These are phyloP conservation scores for Junonia oenone DNA, from an alignment of 2,888 invertebrate genomes.

Conservation along the genomic window DNA sequence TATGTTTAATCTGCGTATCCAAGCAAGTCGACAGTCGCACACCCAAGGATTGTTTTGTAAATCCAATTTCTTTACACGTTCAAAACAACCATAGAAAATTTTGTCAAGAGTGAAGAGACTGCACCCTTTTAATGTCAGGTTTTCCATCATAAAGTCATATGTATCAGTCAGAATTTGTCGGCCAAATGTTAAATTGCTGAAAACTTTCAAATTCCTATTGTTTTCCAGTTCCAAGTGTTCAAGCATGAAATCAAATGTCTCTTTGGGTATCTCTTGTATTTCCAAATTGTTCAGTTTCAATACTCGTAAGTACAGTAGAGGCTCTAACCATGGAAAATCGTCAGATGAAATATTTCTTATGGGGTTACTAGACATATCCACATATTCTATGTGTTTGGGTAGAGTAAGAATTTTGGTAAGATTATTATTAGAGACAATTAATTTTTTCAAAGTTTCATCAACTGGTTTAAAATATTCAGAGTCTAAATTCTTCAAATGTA, in stretches of 20 bases:
- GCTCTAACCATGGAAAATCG: not conserved
- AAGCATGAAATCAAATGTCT: slow-evolving; percentile 73
- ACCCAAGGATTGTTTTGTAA: slow-evolving; percentile 82
- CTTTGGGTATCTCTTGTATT: slow-evolving; percentile 70
- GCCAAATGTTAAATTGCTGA: slow-evolving; percentile 64
- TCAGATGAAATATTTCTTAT: slow-evolving; percentile 56
- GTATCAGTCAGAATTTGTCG: slow-evolving; percentile 47
- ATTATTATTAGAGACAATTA: slow-evolving; percentile 73
- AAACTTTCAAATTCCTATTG: slow-evolving; percentile 68
- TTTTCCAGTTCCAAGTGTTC: slow-evolving; percentile 72
- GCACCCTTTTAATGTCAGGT: slow-evolving; percentile 61
- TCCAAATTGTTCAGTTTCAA: slow-evolving; percentile 78
- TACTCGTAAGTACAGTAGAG: slow-evolving; percentile 46
- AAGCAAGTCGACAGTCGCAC: slow-evolving; percentile 80
- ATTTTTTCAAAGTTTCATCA: slow-evolving; percentile 51
- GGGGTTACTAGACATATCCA: slow-evolving; percentile 81
- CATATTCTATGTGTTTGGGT: slow-evolving; percentile 71
- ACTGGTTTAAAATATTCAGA: slow-evolving; percentile 54
- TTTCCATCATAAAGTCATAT: slow-evolving; percentile 57
- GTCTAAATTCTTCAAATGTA: slow-evolving; percentile 43
- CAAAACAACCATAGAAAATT: slow-evolving; percentile 57
- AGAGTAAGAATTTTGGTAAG: slow-evolving; percentile 72
- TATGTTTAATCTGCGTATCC: slow-evolving; percentile 63
- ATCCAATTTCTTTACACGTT: slow-evolving; percentile 63
- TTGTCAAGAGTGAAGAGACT: slow-evolving; percentile 53